Base-by-base conservation (phyloP, 1,140 invertebrate genomes). In the Pteromalus puparum region DNA sequence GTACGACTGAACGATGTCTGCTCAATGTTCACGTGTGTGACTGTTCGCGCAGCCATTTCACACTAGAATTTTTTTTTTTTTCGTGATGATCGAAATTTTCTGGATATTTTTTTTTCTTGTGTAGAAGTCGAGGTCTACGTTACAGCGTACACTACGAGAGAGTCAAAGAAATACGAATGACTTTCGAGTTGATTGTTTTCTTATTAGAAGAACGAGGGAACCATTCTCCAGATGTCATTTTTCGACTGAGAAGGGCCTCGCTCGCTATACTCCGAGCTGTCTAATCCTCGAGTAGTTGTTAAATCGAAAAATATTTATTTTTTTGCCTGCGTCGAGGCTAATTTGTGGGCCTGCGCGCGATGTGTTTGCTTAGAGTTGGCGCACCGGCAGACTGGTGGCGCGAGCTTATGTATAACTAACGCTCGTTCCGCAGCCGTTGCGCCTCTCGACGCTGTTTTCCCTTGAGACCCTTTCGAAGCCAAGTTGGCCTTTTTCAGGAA, bases 271-370 rank as follows among this genome's bases (percentile, higher is more conserved):
- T 42, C 38, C 10, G 38, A 42, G 38, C 38, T 42, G 10, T 53
- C 70, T 82, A 80, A 86, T 86, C 85, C 81, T 79, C 77, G 74
- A 70, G 81, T 81, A 65, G 85, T 88, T 46, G 76, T 87, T 82
- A 81, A 85, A 84, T 82, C 85, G 65, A 73, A 87, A 81, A 88
- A 88, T 88, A 88, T 88, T 88, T 88, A 87, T 87, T 87, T 83
- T 84, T 30, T 83, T 79, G 77, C 48, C 79, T 68, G 73, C 26
- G 75, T 68, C 79, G 72, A 48, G 86, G 86, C 87, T 88, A 88
- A 88, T 87, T 87, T 84, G 1, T 0, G 65, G n/a, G 38, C n/a
- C 65, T 34, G 70, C 68, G 12, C 65, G 70, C 68, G 12, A 18
- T 26, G 48, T 84, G 75, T 86, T 81, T 86, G 83, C 81, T 48